Evolutionary conservation across 1,140 invertebrate genomes (phyloP).

Genomic region (Acromyrmex heyeri): DNA sequence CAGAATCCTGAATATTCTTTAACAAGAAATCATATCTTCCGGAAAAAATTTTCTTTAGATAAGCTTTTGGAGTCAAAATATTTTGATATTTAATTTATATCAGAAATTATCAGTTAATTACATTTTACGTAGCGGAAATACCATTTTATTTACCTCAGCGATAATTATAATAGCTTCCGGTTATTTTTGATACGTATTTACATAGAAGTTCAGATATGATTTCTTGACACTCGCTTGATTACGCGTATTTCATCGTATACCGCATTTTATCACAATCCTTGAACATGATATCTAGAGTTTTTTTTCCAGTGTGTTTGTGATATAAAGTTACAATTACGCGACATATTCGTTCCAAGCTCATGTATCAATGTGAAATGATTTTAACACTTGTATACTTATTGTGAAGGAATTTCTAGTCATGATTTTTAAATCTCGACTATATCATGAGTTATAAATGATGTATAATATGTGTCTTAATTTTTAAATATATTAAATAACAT

Average conservation of each 20-base stretch:
- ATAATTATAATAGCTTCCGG: conserved; percentile 41
- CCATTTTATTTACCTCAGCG: not conserved
- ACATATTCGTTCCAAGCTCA: not conserved
- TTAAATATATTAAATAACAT: not conserved
- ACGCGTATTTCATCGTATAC: not conserved
- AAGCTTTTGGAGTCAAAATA: not conserved
- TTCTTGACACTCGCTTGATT: conserved; percentile 22
- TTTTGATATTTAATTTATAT: not conserved
- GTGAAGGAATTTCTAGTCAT: not conserved
- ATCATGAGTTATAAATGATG: not conserved
- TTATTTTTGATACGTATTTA: conserved; percentile 24
- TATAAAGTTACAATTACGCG: conserved; percentile 36
- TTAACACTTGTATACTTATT: not conserved
- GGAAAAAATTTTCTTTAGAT: not conserved
- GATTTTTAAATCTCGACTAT: not conserved
- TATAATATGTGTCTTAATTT: not conserved
- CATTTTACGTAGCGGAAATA: not conserved
- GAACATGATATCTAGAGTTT: conserved; percentile 45
- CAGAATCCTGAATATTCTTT: not conserved
- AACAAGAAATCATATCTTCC: not conserved
- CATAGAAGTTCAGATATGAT: conserved; percentile 38
- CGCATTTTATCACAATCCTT: conserved; percentile 45
- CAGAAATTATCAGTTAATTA: conserved; percentile 4
- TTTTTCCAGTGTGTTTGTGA: conserved; percentile 10
- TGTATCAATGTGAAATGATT: not conserved